Conservation (phyloP, 2,113 vertebrate species). For the Microcebus murinus region DNA sequence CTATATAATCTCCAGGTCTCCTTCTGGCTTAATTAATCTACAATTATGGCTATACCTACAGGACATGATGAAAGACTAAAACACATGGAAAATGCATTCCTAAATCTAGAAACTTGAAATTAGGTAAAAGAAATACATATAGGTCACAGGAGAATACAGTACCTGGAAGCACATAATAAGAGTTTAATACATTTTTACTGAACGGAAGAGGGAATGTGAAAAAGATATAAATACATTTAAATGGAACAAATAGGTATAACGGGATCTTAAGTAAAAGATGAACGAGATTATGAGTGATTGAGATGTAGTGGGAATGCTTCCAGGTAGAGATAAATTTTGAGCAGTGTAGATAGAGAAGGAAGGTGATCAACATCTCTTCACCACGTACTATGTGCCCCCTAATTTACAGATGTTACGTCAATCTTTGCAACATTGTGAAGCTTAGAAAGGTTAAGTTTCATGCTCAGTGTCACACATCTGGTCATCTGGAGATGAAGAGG, state of each 20-base stretch:
- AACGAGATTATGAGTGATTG: background rate
- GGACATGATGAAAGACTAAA: background rate
- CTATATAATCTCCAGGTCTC: background rate
- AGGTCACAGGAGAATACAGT: background rate
- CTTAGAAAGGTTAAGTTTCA: background rate
- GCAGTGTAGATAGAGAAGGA: background rate
- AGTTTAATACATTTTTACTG: background rate
- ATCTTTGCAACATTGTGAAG: background rate
- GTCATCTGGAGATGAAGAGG: background rate
- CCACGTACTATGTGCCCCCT: background rate
- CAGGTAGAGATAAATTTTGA: background rate
- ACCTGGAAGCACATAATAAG: background rate
- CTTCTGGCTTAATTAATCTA: background rate
- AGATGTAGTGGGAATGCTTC: background rate
- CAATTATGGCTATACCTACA: background rate
- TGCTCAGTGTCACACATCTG: background rate
- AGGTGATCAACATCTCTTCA: background rate
- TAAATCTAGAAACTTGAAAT: background rate
- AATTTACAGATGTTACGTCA: background rate
- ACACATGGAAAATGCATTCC: background rate
- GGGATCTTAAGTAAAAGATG: background rate
- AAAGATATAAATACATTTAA: slow-evolving; percentile 38
- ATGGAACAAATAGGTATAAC: background rate
- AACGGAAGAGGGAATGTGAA: slow-evolving; percentile 27
- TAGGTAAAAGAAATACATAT: slow-evolving; percentile 16